Evolutionary conservation across 2,113 vertebrate species (phyloP).

Genomic region (Oenanthe melanoleuca): DNA sequence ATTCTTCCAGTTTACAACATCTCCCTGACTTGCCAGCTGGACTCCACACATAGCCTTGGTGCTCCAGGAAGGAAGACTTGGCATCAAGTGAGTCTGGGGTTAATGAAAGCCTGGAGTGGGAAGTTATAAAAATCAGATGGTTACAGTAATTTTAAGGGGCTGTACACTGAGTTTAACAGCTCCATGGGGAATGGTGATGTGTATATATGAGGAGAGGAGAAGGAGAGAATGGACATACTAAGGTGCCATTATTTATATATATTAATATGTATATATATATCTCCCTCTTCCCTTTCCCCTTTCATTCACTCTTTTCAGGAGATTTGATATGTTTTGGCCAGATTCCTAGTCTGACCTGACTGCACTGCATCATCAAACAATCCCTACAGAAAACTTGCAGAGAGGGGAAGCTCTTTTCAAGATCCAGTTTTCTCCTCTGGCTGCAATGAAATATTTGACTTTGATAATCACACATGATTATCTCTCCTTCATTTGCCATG

Average conservation of each 20-base stretch:
- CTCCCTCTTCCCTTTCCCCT: neutral
- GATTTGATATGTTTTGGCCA: neutral
- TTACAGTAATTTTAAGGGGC: slow-evolving; percentile 33
- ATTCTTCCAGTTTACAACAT: neutral
- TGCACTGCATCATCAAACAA: neutral
- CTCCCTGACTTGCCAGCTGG: slow-evolving; percentile 28
- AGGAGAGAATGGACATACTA: neutral
- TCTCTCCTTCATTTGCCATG: neutral
- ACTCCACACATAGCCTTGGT: slow-evolving; percentile 55
- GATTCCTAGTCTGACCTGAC: neutral
- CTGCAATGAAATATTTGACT: neutral
- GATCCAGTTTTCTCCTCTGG: neutral
- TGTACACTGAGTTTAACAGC: slow-evolving; percentile 13
- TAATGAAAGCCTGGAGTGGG: slow-evolving; percentile 63
- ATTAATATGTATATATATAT: neutral
- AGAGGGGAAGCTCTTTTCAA: neutral
- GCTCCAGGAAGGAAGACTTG: slow-evolving; percentile 59
- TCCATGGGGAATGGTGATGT: neutral
- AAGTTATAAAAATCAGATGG: slow-evolving; percentile 65
- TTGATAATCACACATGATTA: neutral
- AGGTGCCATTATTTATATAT: neutral
- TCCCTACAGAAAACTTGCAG: neutral
- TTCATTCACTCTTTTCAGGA: neutral
- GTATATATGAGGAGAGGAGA: neutral
- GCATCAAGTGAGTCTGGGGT: slow-evolving; percentile 42